phyloP scores from a whole-genome alignment of 2,113 vertebrate genomes.

The Hepsetus odoe region DNA sequence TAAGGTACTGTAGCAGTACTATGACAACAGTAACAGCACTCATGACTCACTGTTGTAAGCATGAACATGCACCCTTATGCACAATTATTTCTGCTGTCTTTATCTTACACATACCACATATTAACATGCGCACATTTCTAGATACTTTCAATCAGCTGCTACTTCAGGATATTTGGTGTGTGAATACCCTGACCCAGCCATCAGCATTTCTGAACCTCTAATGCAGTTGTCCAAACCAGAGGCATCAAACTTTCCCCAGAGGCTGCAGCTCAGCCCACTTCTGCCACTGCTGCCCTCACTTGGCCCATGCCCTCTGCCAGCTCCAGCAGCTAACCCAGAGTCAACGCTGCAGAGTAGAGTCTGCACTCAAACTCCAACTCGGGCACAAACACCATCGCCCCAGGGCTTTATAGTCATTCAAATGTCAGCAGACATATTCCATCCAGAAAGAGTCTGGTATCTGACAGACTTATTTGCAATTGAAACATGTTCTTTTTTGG shows the following conservation, averaged over 20 bases:
- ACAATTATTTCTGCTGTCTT: neutral
- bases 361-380: neutral
- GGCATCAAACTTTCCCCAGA: neutral
- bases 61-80: neutral
- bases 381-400: neutral
- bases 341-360: neutral
- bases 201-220: neutral
- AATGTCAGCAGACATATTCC: neutral
- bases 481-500: neutral
- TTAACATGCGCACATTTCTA: too few relatives aligned
- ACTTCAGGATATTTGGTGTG: neutral
- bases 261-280: neutral
- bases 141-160: too few relatives aligned
- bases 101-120: too few relatives aligned
- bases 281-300: neutral
- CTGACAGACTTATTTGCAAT: neutral
- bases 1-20: neutral
- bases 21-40: neutral
- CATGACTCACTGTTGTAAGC: neutral
- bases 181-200: neutral
- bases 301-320: conserved; percentile 1
- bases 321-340: neutral
- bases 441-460: neutral
- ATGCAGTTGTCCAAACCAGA: conserved; percentile 2
- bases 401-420: neutral